Conservation (phyloP, 2,888 invertebrate species). For the Mimas tiliae region DNA sequence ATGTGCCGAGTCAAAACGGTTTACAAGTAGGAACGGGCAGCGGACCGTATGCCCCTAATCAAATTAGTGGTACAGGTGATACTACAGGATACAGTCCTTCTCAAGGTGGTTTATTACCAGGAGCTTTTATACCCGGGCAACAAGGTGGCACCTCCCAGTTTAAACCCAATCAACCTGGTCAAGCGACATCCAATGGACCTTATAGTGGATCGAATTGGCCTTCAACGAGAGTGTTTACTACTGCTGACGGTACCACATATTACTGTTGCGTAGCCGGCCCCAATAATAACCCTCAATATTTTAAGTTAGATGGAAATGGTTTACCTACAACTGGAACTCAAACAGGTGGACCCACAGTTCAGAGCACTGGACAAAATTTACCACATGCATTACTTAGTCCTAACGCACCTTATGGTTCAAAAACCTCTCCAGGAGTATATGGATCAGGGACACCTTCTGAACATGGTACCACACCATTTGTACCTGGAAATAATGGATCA, state of each 20-base stretch:
- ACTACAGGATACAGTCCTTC: neutral
- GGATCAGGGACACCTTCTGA: neutral
- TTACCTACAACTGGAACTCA: slow-evolving; percentile 23
- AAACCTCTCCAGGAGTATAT: slow-evolving; percentile 9
- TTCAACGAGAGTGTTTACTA: slow-evolving; percentile 42
- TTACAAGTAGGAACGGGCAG: slow-evolving; percentile 8
- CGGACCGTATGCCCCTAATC: slow-evolving; percentile 36
- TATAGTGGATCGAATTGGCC: slow-evolving; percentile 46
- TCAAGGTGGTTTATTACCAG: slow-evolving; percentile 9
- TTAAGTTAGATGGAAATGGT: slow-evolving; percentile 32
- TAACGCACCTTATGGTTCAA: slow-evolving; percentile 16
- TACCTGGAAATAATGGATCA: neutral
- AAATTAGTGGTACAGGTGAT: slow-evolving; percentile 26
- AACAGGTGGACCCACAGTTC: slow-evolving; percentile 26
- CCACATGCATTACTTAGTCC: slow-evolving; percentile 21
- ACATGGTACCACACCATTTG: neutral
- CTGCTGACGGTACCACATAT: slow-evolving; percentile 50
- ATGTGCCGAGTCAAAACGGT: slow-evolving; percentile 5
- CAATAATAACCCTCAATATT: slow-evolving; percentile 43
- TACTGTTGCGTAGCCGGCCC: slow-evolving; percentile 54
- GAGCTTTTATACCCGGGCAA: neutral
- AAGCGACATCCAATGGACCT: slow-evolving; percentile 26
- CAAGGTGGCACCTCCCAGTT: slow-evolving; percentile 7
- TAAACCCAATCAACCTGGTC: slow-evolving; percentile 1
- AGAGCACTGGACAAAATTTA: slow-evolving; percentile 8